Conservation (phyloP, 2,888 invertebrate species). For the Carcina quercana region DNA sequence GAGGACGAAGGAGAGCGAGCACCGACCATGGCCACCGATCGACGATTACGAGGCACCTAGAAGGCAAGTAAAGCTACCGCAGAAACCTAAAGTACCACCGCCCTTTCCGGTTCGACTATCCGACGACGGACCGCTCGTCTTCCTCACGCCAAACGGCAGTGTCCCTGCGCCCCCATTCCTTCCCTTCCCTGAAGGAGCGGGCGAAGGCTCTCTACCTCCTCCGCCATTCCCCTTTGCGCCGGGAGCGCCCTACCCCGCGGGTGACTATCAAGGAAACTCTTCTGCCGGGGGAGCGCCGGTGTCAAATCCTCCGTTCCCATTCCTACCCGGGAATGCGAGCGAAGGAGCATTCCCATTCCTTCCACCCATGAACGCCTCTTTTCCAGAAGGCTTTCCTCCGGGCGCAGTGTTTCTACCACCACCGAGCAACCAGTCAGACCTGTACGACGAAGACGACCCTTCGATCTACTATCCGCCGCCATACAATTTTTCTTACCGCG, state of each 20-base stretch:
- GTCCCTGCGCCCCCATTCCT: constrained; percentile 80
- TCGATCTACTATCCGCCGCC: constrained; percentile 94
- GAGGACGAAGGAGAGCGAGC: constrained; percentile 56
- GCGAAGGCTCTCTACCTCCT: constrained; percentile 68
- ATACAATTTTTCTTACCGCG: constrained; percentile 89
- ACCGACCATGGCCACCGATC: constrained; percentile 83
- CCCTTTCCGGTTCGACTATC: constrained; percentile 94
- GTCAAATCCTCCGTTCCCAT: constrained; percentile 77
- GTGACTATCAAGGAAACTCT: constrained; percentile 79
- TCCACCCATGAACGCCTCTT: constrained; percentile 72
- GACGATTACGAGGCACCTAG: constrained; percentile 89
- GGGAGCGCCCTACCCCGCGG: constrained; percentile 67
- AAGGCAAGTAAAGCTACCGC: constrained; percentile 89
- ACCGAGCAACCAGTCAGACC: constrained; percentile 83
- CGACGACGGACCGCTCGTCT: constrained; percentile 89
- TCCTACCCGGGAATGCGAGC: constrained; percentile 75
- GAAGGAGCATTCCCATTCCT: constrained; percentile 72
- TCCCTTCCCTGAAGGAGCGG: constrained; percentile 78
- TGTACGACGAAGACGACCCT: constrained; percentile 92
- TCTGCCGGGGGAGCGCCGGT: constrained; percentile 78
- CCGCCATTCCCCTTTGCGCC: constrained; percentile 76
- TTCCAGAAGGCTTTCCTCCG: constrained; percentile 73
- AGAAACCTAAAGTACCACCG: constrained; percentile 89
- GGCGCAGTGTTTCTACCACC: constrained; percentile 77
- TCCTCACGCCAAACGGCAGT: constrained; percentile 87